Evolutionary conservation across 2,888 invertebrate species (phyloP), one percentile per base, ranked within the genome.

Genomic region (Apantesis nais): DNA sequence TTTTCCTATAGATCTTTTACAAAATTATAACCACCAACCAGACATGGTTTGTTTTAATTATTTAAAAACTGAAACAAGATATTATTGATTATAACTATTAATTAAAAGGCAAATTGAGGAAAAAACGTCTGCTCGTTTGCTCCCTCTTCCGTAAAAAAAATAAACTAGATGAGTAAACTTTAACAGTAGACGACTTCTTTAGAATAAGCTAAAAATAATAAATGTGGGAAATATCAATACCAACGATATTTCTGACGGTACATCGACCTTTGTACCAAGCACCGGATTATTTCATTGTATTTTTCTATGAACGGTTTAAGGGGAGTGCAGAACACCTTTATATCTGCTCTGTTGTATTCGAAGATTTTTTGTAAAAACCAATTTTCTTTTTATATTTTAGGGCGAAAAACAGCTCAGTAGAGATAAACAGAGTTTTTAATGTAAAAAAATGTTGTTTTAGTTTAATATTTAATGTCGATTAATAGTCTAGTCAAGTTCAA

Each of bases 251-350:
- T 37, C 72, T 67, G 73, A 78, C 88, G 58, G 77, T 91, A 90
- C 87, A 34, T 62, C 69, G 63, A 82, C 83, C 85, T 84, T 81
- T 81, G 76, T 85, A 90, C 91, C 92, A 92, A 91, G 89, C 88
- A 80, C 77, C 77, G 91, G 93, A 93, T 94, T 93, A 93, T 92
- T 93, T 92, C 91, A 93, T 93, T 93, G 92, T 92, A 89, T 91
- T 92, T 87, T 90, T 91, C 87, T 90, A 87, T 87, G 86, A 87
- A 88, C 90, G 88, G 81, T 78, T 75, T 79, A 86, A 86, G 88
- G 90, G 89, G 86, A 74, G 76, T 79, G 80, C 75, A 77, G 76
- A 71, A 80, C 82, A 84, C 83, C 83, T 83, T 81, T 78, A 74
- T 73, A 52, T 71, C 67, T 74, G 44, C 52, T 74, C 67, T 58